These are phyloP conservation scores for Naso thynnoides DNA, from an alignment of 2,797 vertebrate genomes.

Conservation along the genomic window DNA sequence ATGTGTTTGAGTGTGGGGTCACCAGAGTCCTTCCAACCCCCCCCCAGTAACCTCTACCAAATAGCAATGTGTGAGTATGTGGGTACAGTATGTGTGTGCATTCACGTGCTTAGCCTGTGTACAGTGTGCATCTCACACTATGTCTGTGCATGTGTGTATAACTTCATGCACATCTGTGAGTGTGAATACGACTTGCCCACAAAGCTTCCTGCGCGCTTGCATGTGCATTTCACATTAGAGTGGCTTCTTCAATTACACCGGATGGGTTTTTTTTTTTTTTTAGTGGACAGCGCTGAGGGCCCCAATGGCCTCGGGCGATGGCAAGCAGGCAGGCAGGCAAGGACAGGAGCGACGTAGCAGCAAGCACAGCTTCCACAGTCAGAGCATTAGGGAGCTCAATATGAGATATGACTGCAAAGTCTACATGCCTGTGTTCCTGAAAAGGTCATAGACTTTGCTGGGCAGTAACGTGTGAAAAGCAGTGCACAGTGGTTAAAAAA, in stretches of 20 bases:
- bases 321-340: constrained; percentile 73
- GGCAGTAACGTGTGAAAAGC: constrained; percentile 86
- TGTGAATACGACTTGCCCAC: constrained; percentile 25
- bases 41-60: constrained; percentile 53
- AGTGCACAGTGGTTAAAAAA: constrained; percentile 71
- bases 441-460: constrained; percentile 85
- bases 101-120: constrained; percentile 15
- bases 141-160: constrained; percentile 43
- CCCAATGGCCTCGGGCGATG: constrained; percentile 75
- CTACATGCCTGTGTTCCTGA: constrained; percentile 80
- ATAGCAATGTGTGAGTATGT: constrained; percentile 32
- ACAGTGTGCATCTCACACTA: constrained; percentile 17
- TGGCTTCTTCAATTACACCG: constrained; percentile 86
- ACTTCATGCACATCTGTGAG: constrained; percentile 29
- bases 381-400: constrained; percentile 83
- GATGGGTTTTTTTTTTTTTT: constrained; percentile 63
- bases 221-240: constrained; percentile 81
- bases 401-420: constrained; percentile 86
- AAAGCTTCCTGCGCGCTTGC: constrained; percentile 53
- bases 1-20: constrained; percentile 32
- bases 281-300: constrained; percentile 84
- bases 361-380: constrained; percentile 69
- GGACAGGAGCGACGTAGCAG: constrained; percentile 74
- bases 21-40: constrained; percentile 40
- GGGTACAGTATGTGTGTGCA: constrained; percentile 7